These are phyloP conservation scores for Ardeotis arabs DNA, from an alignment of 2,113 vertebrate species.

Conservation along the genomic window DNA sequence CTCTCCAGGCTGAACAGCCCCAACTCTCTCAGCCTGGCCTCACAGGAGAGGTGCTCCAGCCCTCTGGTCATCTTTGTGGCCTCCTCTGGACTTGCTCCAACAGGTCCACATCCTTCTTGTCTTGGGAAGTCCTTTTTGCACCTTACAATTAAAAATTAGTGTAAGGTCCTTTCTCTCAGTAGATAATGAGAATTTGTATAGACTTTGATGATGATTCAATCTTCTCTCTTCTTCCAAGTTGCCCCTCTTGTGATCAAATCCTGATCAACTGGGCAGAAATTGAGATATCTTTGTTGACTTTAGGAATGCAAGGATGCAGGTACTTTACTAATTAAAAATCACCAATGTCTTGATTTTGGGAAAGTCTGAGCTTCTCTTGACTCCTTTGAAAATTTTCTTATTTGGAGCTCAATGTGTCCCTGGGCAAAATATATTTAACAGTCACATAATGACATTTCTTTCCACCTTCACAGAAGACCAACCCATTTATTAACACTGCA, in stretches of 20 bases:
- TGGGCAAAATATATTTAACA: not conserved
- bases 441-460: not conserved
- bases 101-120: no score
- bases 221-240: not conserved
- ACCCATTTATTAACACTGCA: not conserved
- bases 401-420: not conserved
- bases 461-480: not conserved
- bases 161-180: not conserved
- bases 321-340: not conserved
- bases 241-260: not conserved
- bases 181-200: not conserved
- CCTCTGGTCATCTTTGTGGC: no score
- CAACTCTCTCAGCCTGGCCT: no score
- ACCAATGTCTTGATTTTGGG: not conserved
- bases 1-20: no score
- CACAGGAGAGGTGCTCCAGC: no score
- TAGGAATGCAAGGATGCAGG: not conserved
- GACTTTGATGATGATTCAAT: fast-evolving
- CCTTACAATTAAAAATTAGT: not conserved
- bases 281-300: not conserved
- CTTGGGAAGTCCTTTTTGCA: not conserved
- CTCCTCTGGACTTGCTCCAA: no score
- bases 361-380: not conserved
- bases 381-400: not conserved
- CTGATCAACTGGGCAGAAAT: not conserved